Conservation (phyloP, 2,888 invertebrate species). For the Cabera pusaria region DNA sequence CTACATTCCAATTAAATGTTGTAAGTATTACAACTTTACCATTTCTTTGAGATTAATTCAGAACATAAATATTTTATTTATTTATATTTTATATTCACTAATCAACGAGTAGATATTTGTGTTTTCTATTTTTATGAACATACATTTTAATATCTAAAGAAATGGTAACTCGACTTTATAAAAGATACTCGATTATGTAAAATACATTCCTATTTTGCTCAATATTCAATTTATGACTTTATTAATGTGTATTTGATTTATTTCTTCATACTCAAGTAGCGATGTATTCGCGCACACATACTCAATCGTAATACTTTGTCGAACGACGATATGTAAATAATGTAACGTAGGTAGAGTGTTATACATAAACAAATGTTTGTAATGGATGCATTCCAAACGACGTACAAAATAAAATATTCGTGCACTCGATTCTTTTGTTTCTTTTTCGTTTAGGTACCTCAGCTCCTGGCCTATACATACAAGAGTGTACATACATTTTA, state of each 20-base stretch:
- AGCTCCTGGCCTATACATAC: slow-evolving; percentile 8
- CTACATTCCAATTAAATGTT: too few relatives aligned
- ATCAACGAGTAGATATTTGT: too few relatives aligned
- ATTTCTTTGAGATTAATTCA: slow-evolving; percentile 14
- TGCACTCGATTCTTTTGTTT: slow-evolving; percentile 66
- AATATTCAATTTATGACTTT: slow-evolving; percentile 39
- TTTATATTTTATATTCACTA: slow-evolving; percentile 14
- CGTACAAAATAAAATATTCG: slow-evolving; percentile 79
- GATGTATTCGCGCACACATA: slow-evolving; percentile 62
- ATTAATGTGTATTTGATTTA: slow-evolving; percentile 35
- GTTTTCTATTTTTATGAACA: not conserved
- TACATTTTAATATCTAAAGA: slow-evolving; percentile 8
- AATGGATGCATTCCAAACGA: slow-evolving; percentile 65
- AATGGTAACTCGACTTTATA: slow-evolving; percentile 13
- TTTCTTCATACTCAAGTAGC: slow-evolving; percentile 59
- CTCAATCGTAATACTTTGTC: slow-evolving; percentile 58
- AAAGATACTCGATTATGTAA: slow-evolving; percentile 33
- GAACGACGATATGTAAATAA: slow-evolving; percentile 53
- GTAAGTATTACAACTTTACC: slow-evolving; percentile 21
- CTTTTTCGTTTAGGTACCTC: slow-evolving; percentile 27
- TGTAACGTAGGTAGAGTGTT: slow-evolving; percentile 55
- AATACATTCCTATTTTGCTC: slow-evolving; percentile 50
- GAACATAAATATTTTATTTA: slow-evolving; percentile 11
- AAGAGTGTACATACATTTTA: not conserved
- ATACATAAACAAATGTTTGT: slow-evolving; percentile 60